Percentiles rank a stretch among this genome's conserved stretches.
Evolutionary conservation across 2,113 vertebrate genomes (phyloP).

Genomic region (Megalops atlanticus): DNA sequence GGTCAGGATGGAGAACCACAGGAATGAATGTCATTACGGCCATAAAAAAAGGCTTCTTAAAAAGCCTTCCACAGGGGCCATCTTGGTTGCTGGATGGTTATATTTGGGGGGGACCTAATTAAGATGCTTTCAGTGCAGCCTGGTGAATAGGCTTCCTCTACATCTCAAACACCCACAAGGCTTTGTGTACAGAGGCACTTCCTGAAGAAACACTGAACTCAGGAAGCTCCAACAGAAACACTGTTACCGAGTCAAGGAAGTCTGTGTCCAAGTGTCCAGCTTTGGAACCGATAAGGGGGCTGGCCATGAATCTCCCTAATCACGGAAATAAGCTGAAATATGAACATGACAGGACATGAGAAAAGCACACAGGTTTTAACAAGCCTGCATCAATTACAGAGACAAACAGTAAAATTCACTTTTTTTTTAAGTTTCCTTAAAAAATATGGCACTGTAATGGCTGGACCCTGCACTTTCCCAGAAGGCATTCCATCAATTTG

Average conservation of each 20-base stretch:
- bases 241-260: not conserved
- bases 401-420: not conserved
- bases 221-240: not conserved
- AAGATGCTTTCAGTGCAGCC: constrained; percentile 26
- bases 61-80: not conserved
- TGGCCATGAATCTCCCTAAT: too few relatives aligned
- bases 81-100: not conserved
- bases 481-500: not conserved
- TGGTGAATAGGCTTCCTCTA: constrained; percentile 25
- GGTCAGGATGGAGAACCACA: not conserved
- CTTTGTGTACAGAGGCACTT: constrained; percentile 13
- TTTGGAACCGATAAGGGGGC: not conserved
- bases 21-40: not conserved
- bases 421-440: not conserved
- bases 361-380: not conserved
- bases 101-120: constrained; percentile 15
- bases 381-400: not conserved
- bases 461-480: not conserved
- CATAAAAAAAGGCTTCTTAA: constrained; percentile 20
- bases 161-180: constrained; percentile 21
- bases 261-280: not conserved
- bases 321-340: not conserved
- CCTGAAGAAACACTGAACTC: not conserved
- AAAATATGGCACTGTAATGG: not conserved
- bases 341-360: not conserved